Conservation (phyloP, 2,113 vertebrate genomes). For the Zeus faber region DNA sequence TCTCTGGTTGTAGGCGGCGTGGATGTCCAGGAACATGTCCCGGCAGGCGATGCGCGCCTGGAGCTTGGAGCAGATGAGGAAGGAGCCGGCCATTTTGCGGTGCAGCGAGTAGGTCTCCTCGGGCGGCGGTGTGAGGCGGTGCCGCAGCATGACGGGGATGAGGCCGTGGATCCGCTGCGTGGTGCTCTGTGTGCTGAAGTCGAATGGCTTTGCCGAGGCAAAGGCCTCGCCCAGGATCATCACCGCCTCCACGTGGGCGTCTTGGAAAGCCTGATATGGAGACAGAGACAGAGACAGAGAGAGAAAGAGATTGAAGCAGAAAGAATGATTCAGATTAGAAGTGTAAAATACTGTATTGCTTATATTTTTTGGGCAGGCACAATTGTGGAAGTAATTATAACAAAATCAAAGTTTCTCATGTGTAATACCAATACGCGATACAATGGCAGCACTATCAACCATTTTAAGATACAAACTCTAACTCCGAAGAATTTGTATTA, state of each 20-base stretch:
- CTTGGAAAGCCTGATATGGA: slow-evolving; percentile 74
- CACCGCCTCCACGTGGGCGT: slow-evolving; percentile 86
- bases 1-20: slow-evolving; percentile 64
- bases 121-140: slow-evolving; percentile 84
- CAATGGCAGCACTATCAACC: no score
- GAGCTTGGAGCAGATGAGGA: slow-evolving; percentile 89
- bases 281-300: no score
- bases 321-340: no score
- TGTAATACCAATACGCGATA: no score
- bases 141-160: slow-evolving; percentile 82
- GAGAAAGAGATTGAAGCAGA: no score
- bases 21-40: slow-evolving; percentile 81
- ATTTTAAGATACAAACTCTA: no score
- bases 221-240: slow-evolving; percentile 92
- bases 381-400: no score
- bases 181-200: slow-evolving; percentile 83
- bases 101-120: slow-evolving; percentile 90
- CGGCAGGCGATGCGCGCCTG: slow-evolving; percentile 76
- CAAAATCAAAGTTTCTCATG: no score
- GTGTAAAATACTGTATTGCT: no score
- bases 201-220: slow-evolving; percentile 72
- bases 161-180: slow-evolving; percentile 81
- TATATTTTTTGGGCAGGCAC: no score
- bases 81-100: slow-evolving; percentile 89
- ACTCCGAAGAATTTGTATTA: no score